Evolutionary conservation across 2,113 vertebrate genomes (phyloP).

Genomic region (Rhagologus leucostigma): DNA sequence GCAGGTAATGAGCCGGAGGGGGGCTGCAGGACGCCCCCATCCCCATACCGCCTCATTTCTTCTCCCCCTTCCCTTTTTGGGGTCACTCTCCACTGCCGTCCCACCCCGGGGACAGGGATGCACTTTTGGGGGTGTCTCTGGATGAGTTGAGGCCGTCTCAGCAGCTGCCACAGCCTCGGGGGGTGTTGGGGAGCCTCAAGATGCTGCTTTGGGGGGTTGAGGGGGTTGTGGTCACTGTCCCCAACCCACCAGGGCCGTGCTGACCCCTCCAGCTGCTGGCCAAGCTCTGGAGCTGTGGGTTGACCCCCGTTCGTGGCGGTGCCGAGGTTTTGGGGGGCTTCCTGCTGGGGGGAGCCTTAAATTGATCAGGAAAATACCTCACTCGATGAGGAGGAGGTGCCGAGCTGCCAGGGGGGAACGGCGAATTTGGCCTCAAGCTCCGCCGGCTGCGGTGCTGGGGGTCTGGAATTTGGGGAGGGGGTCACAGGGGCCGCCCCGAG

Average conservation of each 20-base stretch:
- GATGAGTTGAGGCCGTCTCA: neutral
- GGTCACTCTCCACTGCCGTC: rapidly evolving
- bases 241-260: neutral
- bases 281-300: neutral
- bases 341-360: neutral
- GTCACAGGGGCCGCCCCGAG: rapidly evolving
- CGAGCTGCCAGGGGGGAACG: neutral
- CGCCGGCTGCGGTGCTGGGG: rapidly evolving
- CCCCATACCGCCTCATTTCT: rapidly evolving
- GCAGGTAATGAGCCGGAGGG: slow-evolving; percentile 51
- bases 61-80: neutral
- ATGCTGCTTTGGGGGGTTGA: rapidly evolving
- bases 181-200: rapidly evolving
- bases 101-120: rapidly evolving
- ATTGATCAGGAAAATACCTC: neutral
- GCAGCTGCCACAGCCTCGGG: neutral
- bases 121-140: neutral
- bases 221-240: neutral
- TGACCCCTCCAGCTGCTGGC: neutral
- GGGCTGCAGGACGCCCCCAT: neutral
- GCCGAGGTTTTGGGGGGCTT: neutral
- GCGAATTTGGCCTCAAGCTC: neutral
- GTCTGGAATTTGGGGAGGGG: neutral
- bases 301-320: rapidly evolving
- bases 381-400: rapidly evolving